Conservation (phyloP, 2,113 vertebrate species). For the Strix uralensis region DNA sequence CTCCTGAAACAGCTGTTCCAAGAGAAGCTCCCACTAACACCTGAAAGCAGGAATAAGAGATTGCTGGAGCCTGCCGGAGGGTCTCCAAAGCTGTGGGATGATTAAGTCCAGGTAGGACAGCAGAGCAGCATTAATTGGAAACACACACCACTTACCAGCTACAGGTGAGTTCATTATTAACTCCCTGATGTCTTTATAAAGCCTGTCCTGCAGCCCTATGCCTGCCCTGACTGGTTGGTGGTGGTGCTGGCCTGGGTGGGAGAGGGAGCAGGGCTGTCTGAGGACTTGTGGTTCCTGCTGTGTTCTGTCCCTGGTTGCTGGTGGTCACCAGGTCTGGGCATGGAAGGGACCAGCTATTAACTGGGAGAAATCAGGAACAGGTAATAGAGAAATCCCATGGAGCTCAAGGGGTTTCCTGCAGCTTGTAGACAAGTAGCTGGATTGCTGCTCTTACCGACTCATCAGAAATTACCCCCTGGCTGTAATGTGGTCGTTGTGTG, state of each 20-base stretch:
- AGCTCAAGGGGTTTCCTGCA: neutral
- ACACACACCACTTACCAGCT: neutral
- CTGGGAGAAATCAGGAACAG: neutral
- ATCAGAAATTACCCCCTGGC: neutral
- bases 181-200: neutral
- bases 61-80: neutral
- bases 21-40: neutral
- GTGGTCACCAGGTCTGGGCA: neutral
- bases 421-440: neutral
- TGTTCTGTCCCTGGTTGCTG: neutral
- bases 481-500: neutral
- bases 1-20: neutral
- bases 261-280: too few species aligned
- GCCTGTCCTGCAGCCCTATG: neutral
- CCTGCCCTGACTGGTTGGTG: neutral
- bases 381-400: fast-evolving
- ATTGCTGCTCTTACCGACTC: neutral
- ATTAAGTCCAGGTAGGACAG: neutral
- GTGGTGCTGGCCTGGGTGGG: neutral
- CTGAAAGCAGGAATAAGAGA: neutral
- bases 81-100: neutral
- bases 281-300: fast-evolving
- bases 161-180: neutral
- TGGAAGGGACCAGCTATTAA: neutral
- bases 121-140: neutral